Conservation (phyloP, 2,797 vertebrate species). For the Xenopus petersii region DNA sequence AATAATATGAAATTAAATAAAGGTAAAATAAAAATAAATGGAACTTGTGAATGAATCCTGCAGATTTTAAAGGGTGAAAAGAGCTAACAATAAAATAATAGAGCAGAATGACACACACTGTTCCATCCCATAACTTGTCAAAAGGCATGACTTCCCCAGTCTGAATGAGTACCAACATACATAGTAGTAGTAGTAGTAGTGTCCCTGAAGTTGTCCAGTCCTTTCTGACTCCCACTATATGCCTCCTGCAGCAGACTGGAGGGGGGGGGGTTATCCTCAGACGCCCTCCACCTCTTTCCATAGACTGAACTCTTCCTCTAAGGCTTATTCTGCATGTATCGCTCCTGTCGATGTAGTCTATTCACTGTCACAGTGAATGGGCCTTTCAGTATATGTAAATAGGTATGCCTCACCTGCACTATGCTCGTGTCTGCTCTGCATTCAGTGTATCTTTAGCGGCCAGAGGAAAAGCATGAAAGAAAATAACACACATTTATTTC, state of each 20-base stretch:
- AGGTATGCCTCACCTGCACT: conserved; percentile 33
- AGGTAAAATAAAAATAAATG: no score
- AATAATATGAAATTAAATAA: no score
- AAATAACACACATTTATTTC: conserved; percentile 59
- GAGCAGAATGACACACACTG: no score
- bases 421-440: conserved; percentile 25
- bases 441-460: conserved; percentile 37
- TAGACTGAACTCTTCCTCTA: conserved; percentile 36
- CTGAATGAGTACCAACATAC: background rate
- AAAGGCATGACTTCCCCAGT: background rate
- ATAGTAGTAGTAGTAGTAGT: background rate
- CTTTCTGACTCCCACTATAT: conserved; percentile 11
- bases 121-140: background rate
- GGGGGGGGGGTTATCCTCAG: conserved; percentile 14
- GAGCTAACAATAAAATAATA: no score
- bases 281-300: conserved; percentile 19
- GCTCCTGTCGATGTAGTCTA: conserved; percentile 24
- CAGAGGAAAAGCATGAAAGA: conserved; percentile 45
- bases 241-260: conserved; percentile 15
- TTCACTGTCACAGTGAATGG: background rate
- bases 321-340: conserved; percentile 13
- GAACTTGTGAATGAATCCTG: no score
- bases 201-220: conserved; percentile 7
- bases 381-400: background rate
- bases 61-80: no score